These are phyloP conservation scores for Labrus mixtus DNA, from an alignment of 2,113 vertebrate genomes.

Conservation along the genomic window DNA sequence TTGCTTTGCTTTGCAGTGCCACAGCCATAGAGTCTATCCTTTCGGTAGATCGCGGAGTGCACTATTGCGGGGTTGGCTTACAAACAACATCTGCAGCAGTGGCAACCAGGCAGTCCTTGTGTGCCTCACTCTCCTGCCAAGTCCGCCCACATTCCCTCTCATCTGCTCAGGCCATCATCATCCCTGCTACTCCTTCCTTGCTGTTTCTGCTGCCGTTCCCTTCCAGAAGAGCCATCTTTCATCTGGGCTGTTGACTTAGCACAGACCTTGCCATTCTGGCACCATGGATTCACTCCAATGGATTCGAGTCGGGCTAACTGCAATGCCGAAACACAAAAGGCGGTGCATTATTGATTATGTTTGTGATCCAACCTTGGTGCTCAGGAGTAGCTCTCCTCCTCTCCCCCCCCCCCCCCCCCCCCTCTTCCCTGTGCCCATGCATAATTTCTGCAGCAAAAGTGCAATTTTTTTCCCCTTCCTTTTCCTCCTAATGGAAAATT, in stretches of 20 bases:
- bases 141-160: slow-evolving; percentile 55
- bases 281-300: slow-evolving; percentile 43
- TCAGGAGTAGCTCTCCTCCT: slow-evolving; percentile 5
- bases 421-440: slow-evolving; percentile 25
- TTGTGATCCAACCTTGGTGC: slow-evolving; percentile 62
- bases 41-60: slow-evolving; percentile 42
- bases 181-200: slow-evolving; percentile 20
- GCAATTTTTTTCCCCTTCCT: not conserved
- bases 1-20: slow-evolving; percentile 11
- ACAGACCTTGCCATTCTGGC: not conserved
- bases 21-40: slow-evolving; percentile 11
- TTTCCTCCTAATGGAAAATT: slow-evolving; percentile 38
- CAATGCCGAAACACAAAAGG: slow-evolving; percentile 62
- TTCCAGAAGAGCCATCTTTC: slow-evolving; percentile 37
- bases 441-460: slow-evolving; percentile 49
- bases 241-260: slow-evolving; percentile 52
- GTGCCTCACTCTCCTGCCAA: slow-evolving; percentile 64
- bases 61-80: slow-evolving; percentile 46
- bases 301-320: slow-evolving; percentile 44
- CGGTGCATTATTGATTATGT: slow-evolving; percentile 71
- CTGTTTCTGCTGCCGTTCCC: slow-evolving; percentile 23
- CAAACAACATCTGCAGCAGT: slow-evolving; percentile 75
- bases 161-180: slow-evolving; percentile 66
- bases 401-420: too few species aligned
- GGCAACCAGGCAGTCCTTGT: slow-evolving; percentile 47